Evolutionary conservation across 1,140 invertebrate species (phyloP), one percentile per base, ranked within the genome.

Genomic region (Delia radicum): DNA sequence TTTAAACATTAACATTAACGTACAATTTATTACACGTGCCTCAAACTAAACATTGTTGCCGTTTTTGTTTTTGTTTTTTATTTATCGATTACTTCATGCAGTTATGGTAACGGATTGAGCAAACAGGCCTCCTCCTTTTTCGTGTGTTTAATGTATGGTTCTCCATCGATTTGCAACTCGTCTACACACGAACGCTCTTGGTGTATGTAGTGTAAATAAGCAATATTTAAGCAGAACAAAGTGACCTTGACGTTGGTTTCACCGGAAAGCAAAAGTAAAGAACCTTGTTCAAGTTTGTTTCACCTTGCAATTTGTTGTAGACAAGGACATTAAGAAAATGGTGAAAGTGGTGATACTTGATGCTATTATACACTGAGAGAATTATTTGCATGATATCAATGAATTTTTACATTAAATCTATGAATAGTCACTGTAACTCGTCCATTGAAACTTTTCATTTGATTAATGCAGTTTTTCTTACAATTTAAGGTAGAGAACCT

Each of bases 261-360:
- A 33, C 48, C 29, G 65, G 65, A 33, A 69, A 69, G 65, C 10
- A 55, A 55, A 21, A 69, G 29, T 18, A 37, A 2, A 2, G 13
- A 33, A 69, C 65, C 65, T 69, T 69, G 65, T 69, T 37, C 13
- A 13, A 69, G 65, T 69, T 69, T 69, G 29, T 37, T 69, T 18
- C 29, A 69, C 65, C 62, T 21, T 69, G 65, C 65, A 24, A 24
- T 26, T 61, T 73, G 29, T 24, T 21, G n/a, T n/a, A n/a, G 72
- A 10, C 72, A 48, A 73, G 72, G 72, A 73, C 72, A 61, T 13
- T 8, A n/a, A 6, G n/a, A 67, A 10, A 21, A 18, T 21, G 18
- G 48, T n/a, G 18, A 55, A 55, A 55, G n/a, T 55, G 18, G 5
- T 4, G 21, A 24, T 18, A 55, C n/a, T 55, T 55, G 7, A 24